Evolutionary conservation across 2,888 invertebrate genomes (phyloP).

Genomic region (Bellardia bayeri): DNA sequence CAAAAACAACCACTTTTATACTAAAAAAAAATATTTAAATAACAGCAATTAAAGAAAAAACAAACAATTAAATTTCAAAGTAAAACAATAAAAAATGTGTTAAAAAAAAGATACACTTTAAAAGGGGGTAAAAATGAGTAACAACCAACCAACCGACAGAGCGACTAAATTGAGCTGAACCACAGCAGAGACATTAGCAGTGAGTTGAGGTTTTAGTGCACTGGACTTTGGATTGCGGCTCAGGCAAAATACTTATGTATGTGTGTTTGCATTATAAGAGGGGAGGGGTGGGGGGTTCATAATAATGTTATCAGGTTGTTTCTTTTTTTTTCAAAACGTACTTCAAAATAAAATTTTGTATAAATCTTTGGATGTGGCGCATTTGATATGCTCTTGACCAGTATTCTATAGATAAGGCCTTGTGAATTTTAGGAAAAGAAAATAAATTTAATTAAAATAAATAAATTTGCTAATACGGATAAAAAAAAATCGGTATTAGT

Average conservation of each 20-base stretch:
- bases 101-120: neutral
- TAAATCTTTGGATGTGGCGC: no score
- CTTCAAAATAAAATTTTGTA: no score
- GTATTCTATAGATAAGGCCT: no score
- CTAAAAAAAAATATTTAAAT: conserved; percentile 32
- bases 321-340: no score
- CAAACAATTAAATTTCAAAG: conserved; percentile 12
- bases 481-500: no score
- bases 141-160: neutral
- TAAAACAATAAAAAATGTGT: neutral
- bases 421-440: no score
- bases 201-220: neutral
- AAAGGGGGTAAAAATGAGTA: neutral
- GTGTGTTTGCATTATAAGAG: neutral
- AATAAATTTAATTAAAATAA: no score
- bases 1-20: neutral
- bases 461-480: no score
- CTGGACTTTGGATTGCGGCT: neutral
- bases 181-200: neutral
- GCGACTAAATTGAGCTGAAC: neutral
- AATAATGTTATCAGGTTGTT: neutral
- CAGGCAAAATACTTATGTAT: neutral
- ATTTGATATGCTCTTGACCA: no score
- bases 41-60: neutral
- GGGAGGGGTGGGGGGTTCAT: neutral